Conservation (phyloP, 2,113 vertebrate species). For the Terrapene triunguis region DNA sequence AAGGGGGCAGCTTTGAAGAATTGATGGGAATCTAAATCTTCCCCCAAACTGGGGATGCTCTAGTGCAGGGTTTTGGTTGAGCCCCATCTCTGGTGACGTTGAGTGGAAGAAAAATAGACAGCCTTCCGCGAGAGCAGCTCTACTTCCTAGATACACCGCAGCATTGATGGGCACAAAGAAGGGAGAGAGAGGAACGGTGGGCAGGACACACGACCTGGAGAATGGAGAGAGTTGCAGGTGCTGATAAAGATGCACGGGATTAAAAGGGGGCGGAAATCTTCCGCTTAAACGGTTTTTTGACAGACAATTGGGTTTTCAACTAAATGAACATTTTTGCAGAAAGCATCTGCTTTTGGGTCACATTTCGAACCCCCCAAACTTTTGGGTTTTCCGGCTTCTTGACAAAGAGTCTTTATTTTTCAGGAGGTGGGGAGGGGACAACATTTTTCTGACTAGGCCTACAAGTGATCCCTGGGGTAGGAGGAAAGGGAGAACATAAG, state of each 20-base stretch:
- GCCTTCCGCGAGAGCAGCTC: background rate
- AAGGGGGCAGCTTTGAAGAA: background rate
- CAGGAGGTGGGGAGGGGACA: background rate
- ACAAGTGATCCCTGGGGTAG: too few species aligned
- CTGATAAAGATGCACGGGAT: background rate
- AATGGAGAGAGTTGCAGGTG: fast-evolving
- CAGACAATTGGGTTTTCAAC: background rate
- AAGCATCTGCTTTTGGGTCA: background rate
- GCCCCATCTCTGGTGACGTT: background rate
- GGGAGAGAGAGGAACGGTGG: background rate
- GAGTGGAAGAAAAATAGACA: background rate
- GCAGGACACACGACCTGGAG: background rate
- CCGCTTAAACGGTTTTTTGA: background rate
- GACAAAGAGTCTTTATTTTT: background rate
- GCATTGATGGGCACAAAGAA: background rate
- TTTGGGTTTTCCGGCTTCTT: background rate
- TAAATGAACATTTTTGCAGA: background rate
- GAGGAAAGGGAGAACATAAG: background rate
- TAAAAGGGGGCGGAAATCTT: background rate
- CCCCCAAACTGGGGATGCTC: background rate
- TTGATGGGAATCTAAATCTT: background rate
- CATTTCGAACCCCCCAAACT: background rate
- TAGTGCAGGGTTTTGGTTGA: background rate
- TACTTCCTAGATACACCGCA: background rate
- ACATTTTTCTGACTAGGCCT: too few species aligned